These are phyloP conservation scores for Anableps anableps DNA, from an alignment of 2,797 vertebrate genomes.

Conservation along the genomic window DNA sequence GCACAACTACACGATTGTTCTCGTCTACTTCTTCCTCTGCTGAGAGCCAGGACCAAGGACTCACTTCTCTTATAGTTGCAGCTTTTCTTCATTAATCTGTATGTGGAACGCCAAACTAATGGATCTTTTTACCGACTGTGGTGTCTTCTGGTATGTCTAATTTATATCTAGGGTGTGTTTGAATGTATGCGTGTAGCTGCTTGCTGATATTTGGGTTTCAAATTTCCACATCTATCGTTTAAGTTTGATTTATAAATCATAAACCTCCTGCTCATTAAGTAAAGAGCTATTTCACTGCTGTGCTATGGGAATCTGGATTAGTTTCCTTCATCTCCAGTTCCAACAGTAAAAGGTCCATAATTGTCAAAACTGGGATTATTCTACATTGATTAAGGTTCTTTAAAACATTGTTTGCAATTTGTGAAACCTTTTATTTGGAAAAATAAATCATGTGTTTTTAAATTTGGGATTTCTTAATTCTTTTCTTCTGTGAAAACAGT, in stretches of 20 bases:
- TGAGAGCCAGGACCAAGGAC: conserved; percentile 20
- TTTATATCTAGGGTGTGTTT: too few relatives aligned
- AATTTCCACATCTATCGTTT: background rate
- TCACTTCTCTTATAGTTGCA: conserved; percentile 45
- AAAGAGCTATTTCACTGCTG: background rate
- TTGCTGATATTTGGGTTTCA: background rate
- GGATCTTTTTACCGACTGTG: background rate
- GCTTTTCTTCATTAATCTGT: background rate
- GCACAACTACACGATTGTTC: conserved; percentile 80
- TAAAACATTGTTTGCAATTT: background rate
- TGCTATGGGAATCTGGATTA: background rate
- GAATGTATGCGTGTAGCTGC: background rate
- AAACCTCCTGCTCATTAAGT: background rate
- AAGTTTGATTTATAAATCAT: background rate
- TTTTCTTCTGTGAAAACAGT: background rate
- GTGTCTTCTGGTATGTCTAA: background rate
- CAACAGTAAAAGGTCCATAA: background rate
- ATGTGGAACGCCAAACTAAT: background rate
- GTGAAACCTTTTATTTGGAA: background rate
- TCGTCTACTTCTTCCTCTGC: conserved; percentile 35
- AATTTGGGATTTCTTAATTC: background rate
- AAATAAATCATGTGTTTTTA: background rate
- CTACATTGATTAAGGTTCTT: background rate
- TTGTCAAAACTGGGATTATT: background rate
- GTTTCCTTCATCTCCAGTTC: background rate